Conservation (phyloP, 1,140 invertebrate species). For the Procambarus clarkii region DNA sequence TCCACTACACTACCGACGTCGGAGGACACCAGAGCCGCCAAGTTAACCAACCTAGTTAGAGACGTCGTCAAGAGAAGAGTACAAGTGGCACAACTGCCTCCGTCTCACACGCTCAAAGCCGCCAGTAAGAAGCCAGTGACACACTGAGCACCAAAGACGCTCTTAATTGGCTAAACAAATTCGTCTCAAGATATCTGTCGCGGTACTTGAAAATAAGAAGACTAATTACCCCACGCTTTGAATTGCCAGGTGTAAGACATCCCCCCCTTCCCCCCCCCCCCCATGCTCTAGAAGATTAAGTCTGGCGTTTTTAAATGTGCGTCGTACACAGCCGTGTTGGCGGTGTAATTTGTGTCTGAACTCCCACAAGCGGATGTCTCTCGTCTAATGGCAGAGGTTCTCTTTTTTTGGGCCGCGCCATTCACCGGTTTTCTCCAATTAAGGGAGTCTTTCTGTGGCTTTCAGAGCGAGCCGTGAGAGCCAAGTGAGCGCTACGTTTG, state of each 20-base stretch:
- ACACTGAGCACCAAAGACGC: conserved; percentile 4
- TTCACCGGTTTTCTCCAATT: conserved; percentile 37
- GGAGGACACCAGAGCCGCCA: too few relatives aligned
- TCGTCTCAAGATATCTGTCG: conserved; percentile 13
- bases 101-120: not conserved
- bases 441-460: conserved; percentile 33
- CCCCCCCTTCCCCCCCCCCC: too few relatives aligned
- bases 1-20: too few relatives aligned
- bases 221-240: conserved; percentile 48
- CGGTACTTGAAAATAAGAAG: conserved; percentile 44
- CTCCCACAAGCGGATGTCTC: not conserved
- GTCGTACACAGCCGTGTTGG: not conserved
- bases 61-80: too few relatives aligned
- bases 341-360: not conserved
- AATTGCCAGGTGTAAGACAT: conserved; percentile 21
- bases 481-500: conserved; percentile 1
- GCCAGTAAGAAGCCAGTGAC: conserved; percentile 3
- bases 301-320: not conserved
- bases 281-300: conserved; percentile 28
- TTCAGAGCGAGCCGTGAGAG: not conserved
- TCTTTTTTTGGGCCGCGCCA: not conserved
- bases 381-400: conserved; percentile 27
- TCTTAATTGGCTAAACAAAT: conserved; percentile 24
- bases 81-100: not conserved
- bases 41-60: too few relatives aligned